Percentiles rank a stretch among this genome's conserved stretches.
Evolutionary conservation across 53 echinoderm and acorn worm genomes (phyloP).

Genomic region (Mesocentrotus franciscanus): DNA sequence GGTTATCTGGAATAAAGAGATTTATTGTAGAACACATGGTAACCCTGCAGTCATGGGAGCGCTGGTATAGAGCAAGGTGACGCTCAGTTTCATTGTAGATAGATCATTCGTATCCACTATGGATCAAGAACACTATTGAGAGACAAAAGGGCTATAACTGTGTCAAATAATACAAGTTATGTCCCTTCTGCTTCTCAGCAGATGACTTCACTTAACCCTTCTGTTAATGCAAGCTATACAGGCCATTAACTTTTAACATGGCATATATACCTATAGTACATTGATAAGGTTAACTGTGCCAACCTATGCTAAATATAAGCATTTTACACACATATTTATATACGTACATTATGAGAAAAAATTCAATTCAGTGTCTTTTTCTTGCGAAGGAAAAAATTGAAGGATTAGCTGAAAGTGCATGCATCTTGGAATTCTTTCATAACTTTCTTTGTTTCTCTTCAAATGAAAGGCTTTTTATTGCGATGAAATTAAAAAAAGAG

Average conservation of each 20-base stretch:
- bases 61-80: background rate
- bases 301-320: background rate
- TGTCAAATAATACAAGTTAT: background rate
- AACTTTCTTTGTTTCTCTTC: background rate
- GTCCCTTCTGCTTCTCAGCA: background rate
- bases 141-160: background rate
- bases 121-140: background rate
- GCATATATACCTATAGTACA: background rate
- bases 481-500: background rate
- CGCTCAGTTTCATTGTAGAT: slow-evolving; percentile 13
- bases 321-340: background rate
- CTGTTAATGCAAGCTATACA: background rate
- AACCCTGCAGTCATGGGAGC: background rate
- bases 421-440: background rate
- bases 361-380: background rate
- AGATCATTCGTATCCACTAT: background rate
- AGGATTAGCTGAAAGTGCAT: background rate
- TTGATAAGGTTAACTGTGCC: background rate
- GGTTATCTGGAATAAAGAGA: background rate
- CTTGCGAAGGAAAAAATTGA: background rate
- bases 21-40: background rate
- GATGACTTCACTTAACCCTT: background rate
- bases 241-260: background rate
- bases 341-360: background rate
- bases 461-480: slow-evolving; percentile 32